phyloP scores from a whole-genome alignment of 2,113 vertebrate genomes.

The Fulica atra region DNA sequence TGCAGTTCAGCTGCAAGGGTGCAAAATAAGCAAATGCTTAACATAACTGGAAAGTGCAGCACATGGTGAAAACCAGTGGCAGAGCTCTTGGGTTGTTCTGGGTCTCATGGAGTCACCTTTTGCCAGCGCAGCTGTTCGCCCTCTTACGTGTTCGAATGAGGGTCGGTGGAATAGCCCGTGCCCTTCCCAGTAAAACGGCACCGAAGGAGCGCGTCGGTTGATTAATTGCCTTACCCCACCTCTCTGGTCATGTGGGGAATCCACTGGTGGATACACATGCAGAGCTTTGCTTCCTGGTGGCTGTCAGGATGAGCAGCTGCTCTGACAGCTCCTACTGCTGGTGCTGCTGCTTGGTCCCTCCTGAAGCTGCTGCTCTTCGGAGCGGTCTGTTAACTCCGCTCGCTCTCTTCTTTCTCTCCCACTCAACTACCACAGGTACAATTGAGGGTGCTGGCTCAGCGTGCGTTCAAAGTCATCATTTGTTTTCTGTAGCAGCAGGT shows the following conservation, averaged over 20 bases:
- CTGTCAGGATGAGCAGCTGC: background rate
- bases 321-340: background rate
- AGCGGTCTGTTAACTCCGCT: background rate
- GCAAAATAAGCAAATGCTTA: background rate
- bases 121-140: background rate
- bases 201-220: background rate
- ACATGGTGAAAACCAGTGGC: background rate
- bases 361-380: background rate
- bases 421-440: background rate
- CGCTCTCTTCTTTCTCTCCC: background rate
- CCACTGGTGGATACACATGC: background rate
- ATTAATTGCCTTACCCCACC: background rate
- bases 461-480: background rate
- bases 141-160: background rate
- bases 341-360: background rate
- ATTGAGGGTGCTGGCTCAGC: conserved; percentile 16
- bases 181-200: background rate
- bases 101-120: background rate
- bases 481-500: conserved; percentile 24
- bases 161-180: background rate
- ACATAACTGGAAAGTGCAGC: background rate
- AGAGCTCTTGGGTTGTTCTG: background rate
- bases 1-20: background rate
- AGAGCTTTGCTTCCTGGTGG: background rate
- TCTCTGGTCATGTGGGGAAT: background rate